phyloP scores from a whole-genome alignment of 2,888 invertebrate species.

The Napeogenes inachia region DNA sequence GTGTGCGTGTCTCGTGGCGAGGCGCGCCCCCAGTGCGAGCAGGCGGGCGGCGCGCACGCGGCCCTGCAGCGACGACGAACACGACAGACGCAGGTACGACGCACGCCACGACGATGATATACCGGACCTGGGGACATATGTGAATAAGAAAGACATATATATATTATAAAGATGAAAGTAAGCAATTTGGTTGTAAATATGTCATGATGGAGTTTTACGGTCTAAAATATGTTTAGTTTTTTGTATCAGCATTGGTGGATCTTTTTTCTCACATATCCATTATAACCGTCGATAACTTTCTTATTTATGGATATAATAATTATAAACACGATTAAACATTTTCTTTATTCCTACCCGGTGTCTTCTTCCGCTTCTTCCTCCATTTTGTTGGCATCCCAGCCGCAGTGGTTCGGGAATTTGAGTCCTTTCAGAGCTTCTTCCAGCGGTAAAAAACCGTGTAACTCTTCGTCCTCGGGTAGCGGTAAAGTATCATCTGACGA shows the following conservation, averaged over 20 bases:
- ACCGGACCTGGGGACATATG: conserved; percentile 21
- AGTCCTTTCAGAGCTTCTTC: conserved; percentile 77
- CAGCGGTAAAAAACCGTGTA: conserved; percentile 88
- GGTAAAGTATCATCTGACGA: conserved; percentile 79
- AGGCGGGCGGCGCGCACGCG: conserved; percentile 54
- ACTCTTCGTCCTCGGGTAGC: conserved; percentile 86
- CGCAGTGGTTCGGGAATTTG: conserved; percentile 60
- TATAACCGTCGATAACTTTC: no score
- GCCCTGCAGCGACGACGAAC: conserved; percentile 52
- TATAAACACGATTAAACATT: neutral
- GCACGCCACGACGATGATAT: conserved; percentile 42
- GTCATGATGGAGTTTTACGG: no score
- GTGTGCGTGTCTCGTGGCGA: conserved; percentile 46
- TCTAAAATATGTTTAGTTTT: no score
- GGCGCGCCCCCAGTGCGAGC: conserved; percentile 44
- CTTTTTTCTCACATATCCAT: no score
- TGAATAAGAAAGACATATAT: neutral
- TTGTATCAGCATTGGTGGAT: no score
- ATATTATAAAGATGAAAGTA: no score
- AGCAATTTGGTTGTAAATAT: no score
- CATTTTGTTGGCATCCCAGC: conserved; percentile 60
- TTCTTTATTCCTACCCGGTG: conserved; percentile 21
- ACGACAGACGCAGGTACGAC: conserved; percentile 38
- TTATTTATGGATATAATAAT: no score
- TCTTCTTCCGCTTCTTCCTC: conserved; percentile 38